These are phyloP conservation scores for Andricus grossulariae DNA, from an alignment of 1,140 invertebrate species.

Conservation along the genomic window DNA sequence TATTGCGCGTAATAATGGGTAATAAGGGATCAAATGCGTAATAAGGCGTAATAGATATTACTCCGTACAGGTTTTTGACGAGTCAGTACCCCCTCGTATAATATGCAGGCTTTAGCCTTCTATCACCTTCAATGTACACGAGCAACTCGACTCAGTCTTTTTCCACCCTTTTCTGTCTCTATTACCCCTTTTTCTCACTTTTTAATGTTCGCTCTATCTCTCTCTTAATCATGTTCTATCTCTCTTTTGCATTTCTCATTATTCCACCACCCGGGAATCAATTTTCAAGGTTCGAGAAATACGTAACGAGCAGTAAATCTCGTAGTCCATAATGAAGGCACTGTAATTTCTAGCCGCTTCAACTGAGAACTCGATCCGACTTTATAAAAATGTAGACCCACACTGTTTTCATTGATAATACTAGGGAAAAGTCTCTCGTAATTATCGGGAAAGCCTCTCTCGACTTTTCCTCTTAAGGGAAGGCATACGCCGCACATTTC, in stretches of 20 bases:
- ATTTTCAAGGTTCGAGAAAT: neutral
- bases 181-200: neutral
- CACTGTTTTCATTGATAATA: slow-evolving; percentile 4
- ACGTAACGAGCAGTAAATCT: neutral
- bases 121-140: too few species aligned
- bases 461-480: neutral
- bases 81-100: too few species aligned
- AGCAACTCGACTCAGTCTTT: too few species aligned
- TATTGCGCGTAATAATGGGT: too few species aligned
- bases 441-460: neutral
- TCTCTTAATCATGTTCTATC: neutral
- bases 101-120: too few species aligned
- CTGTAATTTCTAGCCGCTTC: neutral
- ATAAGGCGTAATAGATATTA: too few species aligned
- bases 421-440: neutral
- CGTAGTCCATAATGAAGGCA: neutral
- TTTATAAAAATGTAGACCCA: neutral
- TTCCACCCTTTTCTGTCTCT: neutral
- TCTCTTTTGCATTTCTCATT: neutral
- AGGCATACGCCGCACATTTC: neutral
- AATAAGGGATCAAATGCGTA: too few species aligned
- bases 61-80: too few species aligned
- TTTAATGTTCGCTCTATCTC: neutral
- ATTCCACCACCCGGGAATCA: neutral
- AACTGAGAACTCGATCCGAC: neutral